Evolutionary conservation across 2,797 vertebrate species (phyloP).

Genomic region (Anguilla pacifica): DNA sequence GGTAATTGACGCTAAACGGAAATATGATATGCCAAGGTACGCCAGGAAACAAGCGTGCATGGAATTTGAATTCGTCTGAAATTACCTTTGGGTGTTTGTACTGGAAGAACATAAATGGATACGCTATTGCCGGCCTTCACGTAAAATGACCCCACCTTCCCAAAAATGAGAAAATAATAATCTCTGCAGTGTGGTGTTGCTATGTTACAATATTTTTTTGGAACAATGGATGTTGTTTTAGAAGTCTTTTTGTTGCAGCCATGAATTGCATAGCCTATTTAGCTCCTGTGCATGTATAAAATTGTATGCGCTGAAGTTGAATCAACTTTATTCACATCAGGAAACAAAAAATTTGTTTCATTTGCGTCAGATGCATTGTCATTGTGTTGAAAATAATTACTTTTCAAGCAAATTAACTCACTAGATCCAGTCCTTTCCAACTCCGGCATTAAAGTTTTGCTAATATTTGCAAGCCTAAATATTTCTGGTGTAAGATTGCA

Average conservation of each 20-base stretch:
- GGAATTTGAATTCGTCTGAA: slow-evolving; percentile 26
- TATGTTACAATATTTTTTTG: not conserved
- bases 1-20: slow-evolving; percentile 46
- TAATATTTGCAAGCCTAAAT: not conserved
- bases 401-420: not conserved
- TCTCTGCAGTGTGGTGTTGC: slow-evolving; percentile 23
- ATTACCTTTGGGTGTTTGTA: slow-evolving; percentile 15
- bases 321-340: not conserved
- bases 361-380: not conserved
- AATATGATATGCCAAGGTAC: slow-evolving; percentile 53
- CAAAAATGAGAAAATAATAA: not conserved
- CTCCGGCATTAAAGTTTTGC: not conserved
- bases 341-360: not conserved
- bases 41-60: slow-evolving; percentile 31
- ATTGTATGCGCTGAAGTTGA: not conserved
- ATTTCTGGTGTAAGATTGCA: not conserved
- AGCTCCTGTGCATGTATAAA: not conserved
- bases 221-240: slow-evolving; percentile 12
- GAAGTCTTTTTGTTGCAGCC: not conserved
- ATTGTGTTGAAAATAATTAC: not conserved
- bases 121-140: slow-evolving; percentile 5
- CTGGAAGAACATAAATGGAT: slow-evolving; percentile 1
- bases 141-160: not conserved
- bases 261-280: not conserved
- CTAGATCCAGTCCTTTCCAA: not conserved